These are phyloP conservation scores for Marmota flaviventris DNA, from an alignment of 2,113 vertebrate genomes.

Conservation along the genomic window DNA sequence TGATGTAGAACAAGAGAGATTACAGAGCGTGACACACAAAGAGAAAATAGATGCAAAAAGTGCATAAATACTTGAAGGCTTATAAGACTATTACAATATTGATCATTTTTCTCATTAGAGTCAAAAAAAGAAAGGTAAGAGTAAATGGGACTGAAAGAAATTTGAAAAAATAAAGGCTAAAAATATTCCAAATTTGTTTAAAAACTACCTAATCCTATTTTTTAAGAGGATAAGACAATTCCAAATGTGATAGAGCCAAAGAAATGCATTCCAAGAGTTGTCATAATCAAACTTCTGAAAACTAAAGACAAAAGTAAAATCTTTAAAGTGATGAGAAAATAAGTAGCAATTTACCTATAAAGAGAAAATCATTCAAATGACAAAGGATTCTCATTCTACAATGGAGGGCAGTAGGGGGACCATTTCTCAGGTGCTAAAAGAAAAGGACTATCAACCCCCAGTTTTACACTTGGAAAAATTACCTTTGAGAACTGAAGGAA, in stretches of 20 bases:
- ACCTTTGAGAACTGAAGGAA: background rate
- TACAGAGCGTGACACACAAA: background rate
- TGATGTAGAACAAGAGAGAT: background rate
- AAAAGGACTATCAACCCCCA: background rate
- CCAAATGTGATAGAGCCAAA: background rate
- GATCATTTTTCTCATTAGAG: background rate
- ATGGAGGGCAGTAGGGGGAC: background rate
- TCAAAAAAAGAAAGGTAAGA: background rate
- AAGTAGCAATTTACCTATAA: background rate
- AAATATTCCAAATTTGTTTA: background rate
- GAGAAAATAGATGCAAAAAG: background rate
- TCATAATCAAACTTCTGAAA: conserved; percentile 9
- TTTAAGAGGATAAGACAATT: background rate
- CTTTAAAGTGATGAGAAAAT: background rate
- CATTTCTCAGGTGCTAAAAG: background rate
- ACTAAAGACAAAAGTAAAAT: background rate
- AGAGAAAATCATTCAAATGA: background rate
- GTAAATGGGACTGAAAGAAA: background rate
- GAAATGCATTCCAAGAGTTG: background rate
- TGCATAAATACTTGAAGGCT: background rate
- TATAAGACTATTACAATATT: background rate
- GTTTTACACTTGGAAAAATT: background rate
- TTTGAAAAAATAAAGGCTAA: background rate
- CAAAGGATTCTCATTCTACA: background rate
- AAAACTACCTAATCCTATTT: background rate